Percentiles rank a stretch among this genome's conserved stretches.
These are phyloP conservation scores for Plebejus melissa DNA, from an alignment of 2,888 invertebrate species.

Conservation along the genomic window DNA sequence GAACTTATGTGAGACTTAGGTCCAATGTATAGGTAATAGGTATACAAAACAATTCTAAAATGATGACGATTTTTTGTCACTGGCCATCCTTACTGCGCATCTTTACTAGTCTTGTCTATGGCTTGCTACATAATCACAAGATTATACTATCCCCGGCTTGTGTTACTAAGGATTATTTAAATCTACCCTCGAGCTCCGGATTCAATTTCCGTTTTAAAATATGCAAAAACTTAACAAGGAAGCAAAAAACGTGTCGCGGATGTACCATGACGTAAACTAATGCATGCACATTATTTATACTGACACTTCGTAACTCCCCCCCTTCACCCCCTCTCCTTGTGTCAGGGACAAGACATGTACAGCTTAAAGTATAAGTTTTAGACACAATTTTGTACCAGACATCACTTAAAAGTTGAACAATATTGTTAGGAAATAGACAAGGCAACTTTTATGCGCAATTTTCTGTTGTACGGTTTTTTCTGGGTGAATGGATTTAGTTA, in stretches of 20 bases:
- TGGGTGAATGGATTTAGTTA: neutral
- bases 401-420: neutral
- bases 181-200: neutral
- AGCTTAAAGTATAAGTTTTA: neutral
- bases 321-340: neutral
- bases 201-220: conserved; percentile 14
- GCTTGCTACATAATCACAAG: no score
- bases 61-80: no score
- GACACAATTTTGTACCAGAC: neutral
- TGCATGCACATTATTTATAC: conserved; percentile 6
- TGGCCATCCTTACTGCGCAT: no score
- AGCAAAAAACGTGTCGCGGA: conserved; percentile 5
- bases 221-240: conserved; percentile 14
- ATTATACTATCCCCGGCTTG: neutral
- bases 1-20: no score
- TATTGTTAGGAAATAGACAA: no score
- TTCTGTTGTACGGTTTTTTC: no score
- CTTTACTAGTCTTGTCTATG: no score
- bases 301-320: neutral
- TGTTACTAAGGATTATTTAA: neutral
- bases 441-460: no score
- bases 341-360: neutral
- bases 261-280: neutral
- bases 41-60: no score
- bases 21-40: no score